Percentiles rank a stretch among this genome's conserved stretches.
phyloP scores from a whole-genome alignment of 92 coral and sea anemone species.

The Epizoanthus illoricatus region DNA sequence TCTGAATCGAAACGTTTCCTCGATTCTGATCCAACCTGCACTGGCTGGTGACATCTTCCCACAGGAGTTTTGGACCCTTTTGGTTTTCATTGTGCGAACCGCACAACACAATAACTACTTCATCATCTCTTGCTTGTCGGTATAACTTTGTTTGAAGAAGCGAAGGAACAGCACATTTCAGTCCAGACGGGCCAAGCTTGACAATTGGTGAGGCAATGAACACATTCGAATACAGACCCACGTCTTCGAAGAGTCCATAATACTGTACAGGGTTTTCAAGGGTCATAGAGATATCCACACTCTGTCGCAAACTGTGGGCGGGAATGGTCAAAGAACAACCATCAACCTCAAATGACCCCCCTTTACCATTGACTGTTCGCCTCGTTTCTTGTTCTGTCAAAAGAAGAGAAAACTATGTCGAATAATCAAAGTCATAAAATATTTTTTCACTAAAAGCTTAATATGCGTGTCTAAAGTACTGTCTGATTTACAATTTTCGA shows the following conservation, averaged over 20 bases:
- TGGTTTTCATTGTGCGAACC: background rate
- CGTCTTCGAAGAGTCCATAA: conserved; percentile 7
- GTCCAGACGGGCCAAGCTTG: conserved; percentile 6
- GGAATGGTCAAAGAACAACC: conserved; percentile 20
- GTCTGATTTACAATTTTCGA: no score
- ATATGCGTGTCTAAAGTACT: no score
- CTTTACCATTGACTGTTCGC: background rate
- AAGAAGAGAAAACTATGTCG: no score
- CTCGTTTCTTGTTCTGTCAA: background rate
- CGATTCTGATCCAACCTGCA: background rate
- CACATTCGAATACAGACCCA: background rate
- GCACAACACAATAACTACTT: background rate
- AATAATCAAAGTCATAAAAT: no score
- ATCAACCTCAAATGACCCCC: background rate
- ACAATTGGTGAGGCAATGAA: background rate
- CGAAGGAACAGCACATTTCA: background rate
- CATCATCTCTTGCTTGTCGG: conserved; percentile 14
- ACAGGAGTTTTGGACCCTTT: background rate
- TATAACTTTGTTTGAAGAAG: background rate
- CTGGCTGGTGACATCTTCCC: background rate
- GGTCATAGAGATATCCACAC: conserved; percentile 3
- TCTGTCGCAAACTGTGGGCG: background rate
- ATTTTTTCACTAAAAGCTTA: no score
- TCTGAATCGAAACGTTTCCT: background rate
- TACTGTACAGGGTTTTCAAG: background rate